Evolutionary conservation across 1,140 invertebrate genomes (phyloP).

Genomic region (Triops cancriformis): DNA sequence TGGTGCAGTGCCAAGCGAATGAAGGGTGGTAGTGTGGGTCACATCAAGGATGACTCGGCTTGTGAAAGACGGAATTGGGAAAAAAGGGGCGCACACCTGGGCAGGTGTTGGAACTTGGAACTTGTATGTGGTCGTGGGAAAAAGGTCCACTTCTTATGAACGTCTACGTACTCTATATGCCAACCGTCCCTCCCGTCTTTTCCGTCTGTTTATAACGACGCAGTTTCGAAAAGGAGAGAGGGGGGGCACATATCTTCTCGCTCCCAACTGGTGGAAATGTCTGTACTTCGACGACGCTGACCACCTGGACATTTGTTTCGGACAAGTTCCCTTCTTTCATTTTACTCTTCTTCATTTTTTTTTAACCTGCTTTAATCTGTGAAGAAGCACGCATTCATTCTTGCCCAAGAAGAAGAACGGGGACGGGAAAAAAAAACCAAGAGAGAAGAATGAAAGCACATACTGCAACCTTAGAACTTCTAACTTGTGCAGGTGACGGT

Average conservation of each 20-base stretch:
- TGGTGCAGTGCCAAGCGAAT: too few relatives aligned
- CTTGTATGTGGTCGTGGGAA: conserved; percentile 7
- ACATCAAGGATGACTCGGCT: background rate
- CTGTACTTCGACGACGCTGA: background rate
- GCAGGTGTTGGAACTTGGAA: background rate
- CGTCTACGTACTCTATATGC: background rate
- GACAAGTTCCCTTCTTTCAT: too few relatives aligned
- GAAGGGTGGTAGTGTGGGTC: background rate
- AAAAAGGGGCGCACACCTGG: conserved; percentile 5
- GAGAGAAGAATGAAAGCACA: background rate
- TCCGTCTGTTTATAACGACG: too few relatives aligned
- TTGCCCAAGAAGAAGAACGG: too few relatives aligned
- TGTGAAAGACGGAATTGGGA: background rate
- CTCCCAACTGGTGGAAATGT: too few relatives aligned
- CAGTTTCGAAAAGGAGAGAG: too few relatives aligned
- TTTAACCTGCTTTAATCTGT: background rate
- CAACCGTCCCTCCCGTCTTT: too few relatives aligned
- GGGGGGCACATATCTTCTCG: too few relatives aligned
- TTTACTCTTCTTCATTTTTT: too few relatives aligned
- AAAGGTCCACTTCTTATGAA: conserved; percentile 1
- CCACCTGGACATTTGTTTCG: background rate
- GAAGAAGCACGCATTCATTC: background rate
- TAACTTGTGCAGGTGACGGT: background rate
- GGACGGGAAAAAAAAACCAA: background rate
- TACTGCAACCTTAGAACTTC: background rate